These are phyloP conservation scores for Mechanitis mazaeus DNA, from an alignment of 2,888 invertebrate genomes.

Conservation along the genomic window DNA sequence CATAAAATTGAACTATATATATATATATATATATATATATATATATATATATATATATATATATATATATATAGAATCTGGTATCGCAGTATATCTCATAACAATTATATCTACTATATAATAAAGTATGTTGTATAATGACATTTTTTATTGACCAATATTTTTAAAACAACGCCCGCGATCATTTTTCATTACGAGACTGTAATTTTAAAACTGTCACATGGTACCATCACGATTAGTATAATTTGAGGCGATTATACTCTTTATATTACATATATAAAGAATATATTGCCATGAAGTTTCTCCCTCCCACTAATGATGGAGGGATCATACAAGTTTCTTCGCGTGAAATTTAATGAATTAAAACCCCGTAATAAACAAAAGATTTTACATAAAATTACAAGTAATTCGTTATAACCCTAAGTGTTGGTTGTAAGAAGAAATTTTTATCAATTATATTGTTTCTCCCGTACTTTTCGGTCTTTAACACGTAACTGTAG, in stretches of 20 bases:
- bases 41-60: too few species aligned
- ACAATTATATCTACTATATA: too few species aligned
- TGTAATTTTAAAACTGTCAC: conserved; percentile 52
- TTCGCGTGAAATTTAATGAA: conserved; percentile 32
- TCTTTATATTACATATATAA: conserved; percentile 23
- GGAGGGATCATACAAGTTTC: conserved; percentile 23
- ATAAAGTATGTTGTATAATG: conserved; percentile 8
- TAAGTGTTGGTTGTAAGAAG: conserved; percentile 9
- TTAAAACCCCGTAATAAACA: conserved; percentile 28
- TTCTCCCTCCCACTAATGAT: conserved; percentile 20
- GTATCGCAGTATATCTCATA: too few species aligned
- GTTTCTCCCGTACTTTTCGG: too few species aligned
- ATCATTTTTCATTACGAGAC: conserved; percentile 44
- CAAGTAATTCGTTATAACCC: conserved; percentile 14
- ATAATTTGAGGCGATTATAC: conserved; percentile 26
- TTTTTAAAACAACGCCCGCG: conserved; percentile 26
- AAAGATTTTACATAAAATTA: conserved; percentile 26
- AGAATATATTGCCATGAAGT: conserved; percentile 18
- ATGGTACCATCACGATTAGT: conserved; percentile 39
- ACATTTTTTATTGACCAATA: conserved; percentile 21
- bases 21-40: too few species aligned
- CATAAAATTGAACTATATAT: too few species aligned
- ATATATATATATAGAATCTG: too few species aligned
- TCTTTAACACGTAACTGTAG: too few species aligned
- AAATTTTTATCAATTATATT: neutral